Conservation (phyloP, 2,888 invertebrate species). For the Caenorhabditis japonica region DNA sequence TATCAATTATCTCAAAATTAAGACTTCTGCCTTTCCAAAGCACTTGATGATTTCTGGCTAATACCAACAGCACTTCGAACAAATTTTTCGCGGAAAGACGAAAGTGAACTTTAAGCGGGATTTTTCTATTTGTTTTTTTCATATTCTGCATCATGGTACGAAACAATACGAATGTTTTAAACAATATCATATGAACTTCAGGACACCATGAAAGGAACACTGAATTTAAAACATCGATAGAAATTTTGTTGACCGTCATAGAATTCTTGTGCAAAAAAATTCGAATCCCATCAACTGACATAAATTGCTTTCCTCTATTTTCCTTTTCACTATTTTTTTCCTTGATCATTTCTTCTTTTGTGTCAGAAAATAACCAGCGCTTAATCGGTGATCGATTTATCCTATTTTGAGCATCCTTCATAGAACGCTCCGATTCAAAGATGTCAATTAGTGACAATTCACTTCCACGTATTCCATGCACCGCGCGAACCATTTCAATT, state of each 20-base stretch:
- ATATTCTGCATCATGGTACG: conserved; percentile 11
- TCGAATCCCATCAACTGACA: conserved; percentile 15
- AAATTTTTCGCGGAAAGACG: conserved; percentile 23
- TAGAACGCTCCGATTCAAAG: conserved; percentile 14
- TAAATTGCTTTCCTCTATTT: conserved; percentile 6
- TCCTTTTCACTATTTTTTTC: conserved; percentile 33
- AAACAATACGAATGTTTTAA: conserved; percentile 31
- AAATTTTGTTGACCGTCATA: conserved; percentile 22
- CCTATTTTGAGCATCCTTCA: neutral
- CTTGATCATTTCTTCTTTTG: neutral
- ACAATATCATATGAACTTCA: conserved; percentile 54
- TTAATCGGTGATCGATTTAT: too few relatives aligned
- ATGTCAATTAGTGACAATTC: conserved; percentile 14
- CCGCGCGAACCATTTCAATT: conserved; percentile 17
- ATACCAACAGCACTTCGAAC: conserved; percentile 54
- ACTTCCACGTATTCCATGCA: conserved; percentile 6
- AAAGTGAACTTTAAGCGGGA: conserved; percentile 42
- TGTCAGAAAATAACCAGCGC: too few relatives aligned
- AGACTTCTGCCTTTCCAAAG: conserved; percentile 24
- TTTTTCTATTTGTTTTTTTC: conserved; percentile 8
- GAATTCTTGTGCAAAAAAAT: conserved; percentile 14
- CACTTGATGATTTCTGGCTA: conserved; percentile 50
- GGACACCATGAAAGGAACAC: conserved; percentile 64
- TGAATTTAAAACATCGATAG: neutral
- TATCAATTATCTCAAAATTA: conserved; percentile 13